Percentiles rank a stretch among this genome's conserved stretches.
These are phyloP conservation scores for Eucidaris tribuloides DNA, from an alignment of 35 echinoderm and acorn worm species.

Conservation along the genomic window DNA sequence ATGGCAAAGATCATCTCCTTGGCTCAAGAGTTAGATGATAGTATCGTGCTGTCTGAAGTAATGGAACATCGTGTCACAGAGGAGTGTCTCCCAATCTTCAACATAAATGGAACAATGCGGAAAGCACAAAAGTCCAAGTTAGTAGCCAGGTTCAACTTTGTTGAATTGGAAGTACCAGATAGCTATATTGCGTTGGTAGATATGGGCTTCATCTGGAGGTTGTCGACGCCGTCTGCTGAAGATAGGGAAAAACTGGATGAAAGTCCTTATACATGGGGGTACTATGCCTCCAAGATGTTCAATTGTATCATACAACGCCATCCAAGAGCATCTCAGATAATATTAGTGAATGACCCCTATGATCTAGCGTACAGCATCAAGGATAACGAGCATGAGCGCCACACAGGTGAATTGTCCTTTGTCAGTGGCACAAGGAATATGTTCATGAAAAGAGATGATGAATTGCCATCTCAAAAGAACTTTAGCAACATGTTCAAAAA, in stretches of 20 bases:
- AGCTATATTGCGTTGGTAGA: constrained; percentile 21
- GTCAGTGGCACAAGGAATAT: constrained; percentile 12
- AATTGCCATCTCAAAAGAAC: constrained; percentile 1
- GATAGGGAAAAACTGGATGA: constrained; percentile 22
- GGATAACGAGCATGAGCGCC: constrained; percentile 14
- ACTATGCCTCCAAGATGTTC: constrained; percentile 26
- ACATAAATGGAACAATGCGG: constrained; percentile 38
- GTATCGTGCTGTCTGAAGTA: constrained; percentile 15
- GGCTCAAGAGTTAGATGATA: constrained; percentile 26
- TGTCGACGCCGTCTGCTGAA: background rate
- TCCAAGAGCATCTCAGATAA: constrained; percentile 12
- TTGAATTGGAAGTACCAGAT: background rate
- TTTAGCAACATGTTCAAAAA: constrained; percentile 1
- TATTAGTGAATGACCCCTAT: constrained; percentile 29
- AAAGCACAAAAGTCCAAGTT: constrained; percentile 15
- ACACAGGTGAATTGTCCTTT: constrained; percentile 15
- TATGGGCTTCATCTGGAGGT: constrained; percentile 5
- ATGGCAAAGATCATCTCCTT: constrained; percentile 9
- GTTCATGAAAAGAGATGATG: constrained; percentile 21
- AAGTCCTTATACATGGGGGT: constrained; percentile 17
- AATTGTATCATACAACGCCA: constrained; percentile 6
- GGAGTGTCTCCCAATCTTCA: constrained; percentile 31
- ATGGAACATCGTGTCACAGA: constrained; percentile 31
- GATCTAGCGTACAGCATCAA: constrained; percentile 11
- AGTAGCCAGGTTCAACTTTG: constrained; percentile 4